Conservation (phyloP, 2,888 invertebrate species). For the Platycnemis pennipes region DNA sequence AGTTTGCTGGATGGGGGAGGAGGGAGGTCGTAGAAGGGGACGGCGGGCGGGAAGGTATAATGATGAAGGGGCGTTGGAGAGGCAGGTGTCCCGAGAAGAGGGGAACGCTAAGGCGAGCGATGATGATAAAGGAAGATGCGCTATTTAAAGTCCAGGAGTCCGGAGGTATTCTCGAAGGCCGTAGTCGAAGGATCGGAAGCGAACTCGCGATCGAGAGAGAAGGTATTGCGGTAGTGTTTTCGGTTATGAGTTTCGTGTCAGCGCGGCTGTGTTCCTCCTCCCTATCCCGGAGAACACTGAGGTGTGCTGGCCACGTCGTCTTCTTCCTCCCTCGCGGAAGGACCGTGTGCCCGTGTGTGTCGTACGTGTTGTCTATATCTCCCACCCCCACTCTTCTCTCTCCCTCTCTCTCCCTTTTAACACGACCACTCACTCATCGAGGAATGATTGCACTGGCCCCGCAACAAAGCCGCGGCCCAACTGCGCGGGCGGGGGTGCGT, state of each 20-base stretch:
- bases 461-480: conserved; percentile 63
- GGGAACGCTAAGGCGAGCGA: neutral
- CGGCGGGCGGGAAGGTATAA: neutral
- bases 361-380: conserved; percentile 45
- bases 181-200: neutral
- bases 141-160: conserved; percentile 7
- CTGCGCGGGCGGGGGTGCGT: conserved; percentile 67
- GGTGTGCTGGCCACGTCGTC: conserved; percentile 33
- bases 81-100: neutral
- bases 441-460: conserved; percentile 55
- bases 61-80: neutral
- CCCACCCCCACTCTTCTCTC: conserved; percentile 8
- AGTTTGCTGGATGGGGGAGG: neutral
- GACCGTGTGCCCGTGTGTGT: neutral
- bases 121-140: neutral
- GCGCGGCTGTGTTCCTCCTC: conserved; percentile 24
- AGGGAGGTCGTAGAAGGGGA: neutral
- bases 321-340: conserved; percentile 56
- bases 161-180: neutral
- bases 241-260: neutral
- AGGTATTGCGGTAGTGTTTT: neutral
- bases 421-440: conserved; percentile 56
- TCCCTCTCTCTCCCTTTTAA: conserved; percentile 46
- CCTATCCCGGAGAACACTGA: neutral
- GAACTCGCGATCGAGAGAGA: neutral